These are phyloP conservation scores for Poliocrania exsul DNA, from an alignment of 2,797 vertebrate species.

Conservation along the genomic window DNA sequence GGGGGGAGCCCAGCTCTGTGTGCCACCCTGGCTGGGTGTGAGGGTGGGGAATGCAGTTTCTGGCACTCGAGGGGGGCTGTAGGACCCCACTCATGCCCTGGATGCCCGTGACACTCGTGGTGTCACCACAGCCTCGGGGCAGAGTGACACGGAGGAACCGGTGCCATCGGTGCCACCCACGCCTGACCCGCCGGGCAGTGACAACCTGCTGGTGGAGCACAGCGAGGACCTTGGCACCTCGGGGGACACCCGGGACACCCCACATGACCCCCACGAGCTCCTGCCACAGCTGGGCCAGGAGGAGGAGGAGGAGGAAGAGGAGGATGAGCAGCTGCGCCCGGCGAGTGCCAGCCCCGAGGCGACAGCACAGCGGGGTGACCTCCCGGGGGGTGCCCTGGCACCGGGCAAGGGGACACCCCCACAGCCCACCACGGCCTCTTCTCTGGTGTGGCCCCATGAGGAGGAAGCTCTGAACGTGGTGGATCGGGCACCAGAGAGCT, in stretches of 20 bases:
- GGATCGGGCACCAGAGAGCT: neutral
- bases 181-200: neutral
- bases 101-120: neutral
- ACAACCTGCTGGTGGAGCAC: slow-evolving; percentile 60
- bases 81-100: neutral
- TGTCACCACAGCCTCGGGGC: neutral
- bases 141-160: neutral
- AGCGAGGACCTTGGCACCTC: neutral
- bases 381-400: accelerated
- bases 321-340: slow-evolving; percentile 38
- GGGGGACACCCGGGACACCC: slow-evolving; percentile 22
- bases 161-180: neutral
- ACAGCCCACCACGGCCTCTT: neutral
- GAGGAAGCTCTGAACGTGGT: slow-evolving; percentile 26
- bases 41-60: neutral
- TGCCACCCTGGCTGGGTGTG: neutral
- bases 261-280: neutral
- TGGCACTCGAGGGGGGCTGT: accelerated
- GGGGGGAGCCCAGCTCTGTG: neutral
- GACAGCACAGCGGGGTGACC: neutral
- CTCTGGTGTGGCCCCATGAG: neutral
- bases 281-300: neutral
- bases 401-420: neutral
- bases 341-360: neutral
- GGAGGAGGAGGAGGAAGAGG: neutral